Evolutionary conservation across 2,797 vertebrate genomes (phyloP), one percentile per base, ranked within the genome.

Genomic region (Enteromius unitaeniatus): DNA sequence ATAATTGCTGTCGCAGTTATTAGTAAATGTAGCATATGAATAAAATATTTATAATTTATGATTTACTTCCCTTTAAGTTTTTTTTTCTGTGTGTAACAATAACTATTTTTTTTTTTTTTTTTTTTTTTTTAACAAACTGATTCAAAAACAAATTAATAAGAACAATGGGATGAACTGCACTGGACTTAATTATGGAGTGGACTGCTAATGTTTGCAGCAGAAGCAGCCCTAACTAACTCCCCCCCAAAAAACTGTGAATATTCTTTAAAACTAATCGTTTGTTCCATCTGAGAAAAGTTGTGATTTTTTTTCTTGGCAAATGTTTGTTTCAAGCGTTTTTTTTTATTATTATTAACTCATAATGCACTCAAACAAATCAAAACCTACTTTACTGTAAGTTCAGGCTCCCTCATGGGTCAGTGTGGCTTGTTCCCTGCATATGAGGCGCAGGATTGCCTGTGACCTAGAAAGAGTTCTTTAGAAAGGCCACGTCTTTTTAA

Each of bases 401-500:
- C 53, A 62, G 55, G 45, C 45, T 65, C 1, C 47, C 45, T 31
- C 0, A 21, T 28, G 23, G 49, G 31, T 82, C 78, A 83, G 19
- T 65, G 21, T 34, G 42, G 45, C 26, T 23, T 37, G 8, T 31
- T 11, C 65, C 65, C 17, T 74, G 73, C 69, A 65, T 64, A 42
- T 23, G 34, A 51, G 42, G 40, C 40, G 8, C 28, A 40, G 31
- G 6, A 49, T 28, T 55, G 13, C 13, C 37, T 78, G 64, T 83
- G 83, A 84, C 83, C 80, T 87, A 86, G 42, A 87, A 86, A 82
- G 45, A 83, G 40, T 84, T 84, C 40, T 80, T 78, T 6, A 84
- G 85, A 87, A 87, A 64, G 70, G 42, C 67, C 53, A 45, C 8
- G 3, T 42, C 53, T 37, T 26, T 73, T 42, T 23, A 40, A 74